Evolutionary conservation across 2,113 vertebrate genomes (phyloP).

Genomic region (Azemiops feae): DNA sequence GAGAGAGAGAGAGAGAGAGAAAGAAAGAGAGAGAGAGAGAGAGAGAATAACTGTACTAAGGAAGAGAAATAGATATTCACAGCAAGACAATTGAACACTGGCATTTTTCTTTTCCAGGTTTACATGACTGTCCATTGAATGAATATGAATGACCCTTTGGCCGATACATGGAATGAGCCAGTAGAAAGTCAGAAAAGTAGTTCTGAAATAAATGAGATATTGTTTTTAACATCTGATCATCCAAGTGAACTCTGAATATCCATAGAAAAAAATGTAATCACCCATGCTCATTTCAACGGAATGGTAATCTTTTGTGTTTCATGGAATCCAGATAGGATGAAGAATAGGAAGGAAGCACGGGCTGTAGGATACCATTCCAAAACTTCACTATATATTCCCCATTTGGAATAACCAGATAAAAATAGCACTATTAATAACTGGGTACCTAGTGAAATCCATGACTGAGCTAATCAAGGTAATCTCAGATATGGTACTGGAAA

Average conservation of each 20-base stretch:
- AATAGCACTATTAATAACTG: neutral
- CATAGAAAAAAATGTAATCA: neutral
- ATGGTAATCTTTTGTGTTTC: neutral
- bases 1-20: too few relatives aligned
- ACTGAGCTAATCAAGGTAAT: neutral
- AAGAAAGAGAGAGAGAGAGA: too few relatives aligned
- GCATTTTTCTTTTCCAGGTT: conserved; percentile 11
- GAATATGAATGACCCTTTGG: conserved; percentile 1
- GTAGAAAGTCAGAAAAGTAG: neutral
- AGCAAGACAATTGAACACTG: conserved; percentile 28
- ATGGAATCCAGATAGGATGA: neutral
- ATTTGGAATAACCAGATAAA: neutral
- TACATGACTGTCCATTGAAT: neutral
- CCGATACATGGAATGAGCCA: neutral
- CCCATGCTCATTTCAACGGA: neutral
- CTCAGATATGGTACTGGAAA: neutral
- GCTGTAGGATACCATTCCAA: neutral
- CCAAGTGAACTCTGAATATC: neutral
- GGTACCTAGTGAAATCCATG: neutral
- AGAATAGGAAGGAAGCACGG: neutral
- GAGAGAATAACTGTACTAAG: neutral
- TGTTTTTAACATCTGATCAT: neutral
- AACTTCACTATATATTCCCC: neutral
- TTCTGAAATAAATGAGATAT: neutral
- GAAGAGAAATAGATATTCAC: conserved; percentile 25